Evolutionary conservation across 2,797 vertebrate species (phyloP).

Genomic region (Pseudopleuronectes americanus): DNA sequence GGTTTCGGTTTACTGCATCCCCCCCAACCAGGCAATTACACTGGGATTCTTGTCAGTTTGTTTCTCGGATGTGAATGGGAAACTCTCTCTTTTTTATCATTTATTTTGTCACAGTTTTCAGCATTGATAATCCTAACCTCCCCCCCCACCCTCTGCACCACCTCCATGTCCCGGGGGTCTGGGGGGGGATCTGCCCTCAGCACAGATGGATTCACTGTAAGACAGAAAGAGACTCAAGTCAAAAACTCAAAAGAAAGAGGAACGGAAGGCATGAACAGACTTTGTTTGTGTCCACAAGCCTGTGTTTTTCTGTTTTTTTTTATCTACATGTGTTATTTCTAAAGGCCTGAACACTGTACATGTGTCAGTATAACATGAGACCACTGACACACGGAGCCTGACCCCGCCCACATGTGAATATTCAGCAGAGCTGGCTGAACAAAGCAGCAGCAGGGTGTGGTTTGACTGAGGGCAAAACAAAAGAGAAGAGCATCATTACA

Average conservation of each 20-base stretch:
- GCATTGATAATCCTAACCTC: conserved; percentile 22
- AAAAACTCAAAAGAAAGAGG: neutral
- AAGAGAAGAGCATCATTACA: conserved; percentile 31
- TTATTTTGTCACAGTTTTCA: conserved; percentile 14
- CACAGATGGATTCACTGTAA: conserved; percentile 68
- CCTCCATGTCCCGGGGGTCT: conserved; percentile 35
- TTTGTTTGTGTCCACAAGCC: conserved; percentile 43
- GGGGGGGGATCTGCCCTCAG: conserved; percentile 56
- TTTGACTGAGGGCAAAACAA: conserved; percentile 55
- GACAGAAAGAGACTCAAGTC: conserved; percentile 39
- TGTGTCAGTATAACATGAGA: conserved; percentile 21
- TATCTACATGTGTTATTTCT: conserved; percentile 41
- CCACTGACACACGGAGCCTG: conserved; percentile 17
- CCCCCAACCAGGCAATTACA: neutral
- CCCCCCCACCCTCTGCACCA: too few relatives aligned
- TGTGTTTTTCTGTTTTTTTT: conserved; percentile 17
- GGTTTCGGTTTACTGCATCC: neutral
- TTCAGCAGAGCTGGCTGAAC: conserved; percentile 63
- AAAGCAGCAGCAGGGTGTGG: conserved; percentile 78
- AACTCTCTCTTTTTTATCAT: neutral
- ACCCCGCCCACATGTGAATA: conserved; percentile 69
- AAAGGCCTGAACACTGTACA: conserved; percentile 24
- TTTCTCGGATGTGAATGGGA: neutral
- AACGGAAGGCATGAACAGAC: conserved; percentile 38
- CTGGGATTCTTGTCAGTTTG: neutral